A percentile compares a stretch with the other conserved stretches of the same genome.
Evolutionary conservation across 2,888 invertebrate species (phyloP).

Genomic region (Apamea anceps): DNA sequence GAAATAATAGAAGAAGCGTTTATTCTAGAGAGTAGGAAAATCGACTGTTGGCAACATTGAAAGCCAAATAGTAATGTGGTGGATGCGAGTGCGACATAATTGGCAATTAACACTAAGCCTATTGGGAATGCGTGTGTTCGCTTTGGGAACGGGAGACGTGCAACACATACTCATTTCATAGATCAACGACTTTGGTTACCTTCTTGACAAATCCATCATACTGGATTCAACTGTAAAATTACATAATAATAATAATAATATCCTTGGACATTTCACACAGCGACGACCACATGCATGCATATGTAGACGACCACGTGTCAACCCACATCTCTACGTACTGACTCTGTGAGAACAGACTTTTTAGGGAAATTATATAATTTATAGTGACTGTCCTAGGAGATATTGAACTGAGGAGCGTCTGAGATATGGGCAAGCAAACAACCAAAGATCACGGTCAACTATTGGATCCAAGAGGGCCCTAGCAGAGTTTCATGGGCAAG

Average conservation of each 20-base stretch:
- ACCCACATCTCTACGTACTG: not conserved
- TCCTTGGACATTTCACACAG: too few species aligned
- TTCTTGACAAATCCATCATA: not conserved
- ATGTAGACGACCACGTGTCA: not conserved
- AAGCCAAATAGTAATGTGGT: constrained; percentile 22
- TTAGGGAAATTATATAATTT: not conserved
- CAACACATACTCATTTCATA: constrained; percentile 19
- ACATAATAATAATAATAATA: too few species aligned
- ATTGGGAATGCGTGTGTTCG: constrained; percentile 9
- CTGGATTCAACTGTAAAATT: not conserved
- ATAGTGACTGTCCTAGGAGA: not conserved
- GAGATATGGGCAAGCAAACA: not conserved
- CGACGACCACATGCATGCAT: too few species aligned
- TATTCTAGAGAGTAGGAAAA: not conserved
- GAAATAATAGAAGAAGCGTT: not conserved
- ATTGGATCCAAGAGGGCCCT: not conserved
- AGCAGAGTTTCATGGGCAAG: not conserved
- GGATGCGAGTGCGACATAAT: constrained; percentile 28
- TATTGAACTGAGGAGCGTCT: not conserved
- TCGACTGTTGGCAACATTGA: not conserved
- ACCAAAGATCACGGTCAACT: not conserved
- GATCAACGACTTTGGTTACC: not conserved
- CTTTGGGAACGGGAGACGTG: not conserved
- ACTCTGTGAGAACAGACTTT: too few species aligned
- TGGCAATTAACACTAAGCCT: constrained; percentile 40